Evolutionary conservation across 2,888 invertebrate species (phyloP).

Genomic region (Pollenia angustigena): DNA sequence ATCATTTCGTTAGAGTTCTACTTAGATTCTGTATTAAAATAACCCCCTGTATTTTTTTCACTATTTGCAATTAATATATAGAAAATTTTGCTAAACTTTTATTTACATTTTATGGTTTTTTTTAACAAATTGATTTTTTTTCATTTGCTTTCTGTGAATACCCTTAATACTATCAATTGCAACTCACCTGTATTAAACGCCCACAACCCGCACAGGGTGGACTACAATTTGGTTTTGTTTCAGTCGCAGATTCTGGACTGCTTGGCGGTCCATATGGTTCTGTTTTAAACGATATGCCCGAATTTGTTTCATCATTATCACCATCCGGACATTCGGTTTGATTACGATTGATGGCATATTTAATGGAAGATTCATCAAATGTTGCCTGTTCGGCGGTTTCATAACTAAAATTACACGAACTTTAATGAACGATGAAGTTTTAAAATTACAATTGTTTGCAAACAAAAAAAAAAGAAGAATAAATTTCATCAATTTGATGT

Average conservation of each 20-base stretch:
- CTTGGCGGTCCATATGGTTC: conserved; percentile 84
- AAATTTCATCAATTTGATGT: neutral
- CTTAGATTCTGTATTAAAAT: too few species aligned
- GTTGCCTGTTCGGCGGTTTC: conserved; percentile 83
- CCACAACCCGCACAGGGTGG: conserved; percentile 94
- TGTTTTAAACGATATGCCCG: conserved; percentile 83
- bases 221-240: conserved; percentile 80
- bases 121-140: too few species aligned
- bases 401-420: conserved; percentile 79
- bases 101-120: too few species aligned
- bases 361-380: conserved; percentile 83
- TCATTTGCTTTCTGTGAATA: neutral
- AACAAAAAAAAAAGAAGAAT: neutral
- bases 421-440: conserved; percentile 48
- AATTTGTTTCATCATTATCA: conserved; percentile 82
- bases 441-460: conserved; percentile 25
- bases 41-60: too few species aligned
- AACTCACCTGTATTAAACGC: conserved; percentile 87
- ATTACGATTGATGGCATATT: conserved; percentile 82
- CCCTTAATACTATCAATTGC: neutral
- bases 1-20: too few species aligned
- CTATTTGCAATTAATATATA: too few species aligned
- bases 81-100: too few species aligned
- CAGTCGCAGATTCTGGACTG: conserved; percentile 84
- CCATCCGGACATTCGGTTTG: conserved; percentile 83